A percentile compares a stretch with the other conserved stretches of the same genome.
These are phyloP conservation scores for Anarhynchus alexandrinus DNA, from an alignment of 2,113 vertebrate genomes.

Conservation along the genomic window DNA sequence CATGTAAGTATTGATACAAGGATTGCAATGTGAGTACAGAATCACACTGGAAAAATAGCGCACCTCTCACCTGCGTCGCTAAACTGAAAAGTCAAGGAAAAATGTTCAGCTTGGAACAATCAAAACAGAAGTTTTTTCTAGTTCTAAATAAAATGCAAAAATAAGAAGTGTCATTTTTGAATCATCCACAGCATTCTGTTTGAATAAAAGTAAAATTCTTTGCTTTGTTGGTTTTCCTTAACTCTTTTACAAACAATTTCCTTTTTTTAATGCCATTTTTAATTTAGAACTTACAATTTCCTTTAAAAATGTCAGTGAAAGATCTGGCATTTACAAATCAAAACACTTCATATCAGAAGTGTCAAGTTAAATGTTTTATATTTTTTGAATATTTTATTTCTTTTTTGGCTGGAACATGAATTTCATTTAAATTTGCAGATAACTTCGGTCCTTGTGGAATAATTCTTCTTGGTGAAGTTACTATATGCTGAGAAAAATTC, in stretches of 20 bases:
- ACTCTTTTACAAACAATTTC: neutral
- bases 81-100: neutral
- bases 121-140: neutral
- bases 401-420: neutral
- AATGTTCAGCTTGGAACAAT: neutral
- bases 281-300: neutral
- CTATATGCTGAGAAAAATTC: neutral
- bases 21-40: neutral
- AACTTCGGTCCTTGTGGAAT: neutral
- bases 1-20: neutral
- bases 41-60: neutral
- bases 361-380: neutral
- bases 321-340: slow-evolving; percentile 27
- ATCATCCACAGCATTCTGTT: neutral
- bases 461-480: neutral
- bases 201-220: neutral
- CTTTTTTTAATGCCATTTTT: neutral
- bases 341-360: slow-evolving; percentile 11
- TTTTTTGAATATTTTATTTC: neutral
- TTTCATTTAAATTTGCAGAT: neutral
- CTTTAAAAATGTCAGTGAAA: neutral
- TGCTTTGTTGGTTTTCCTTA: neutral
- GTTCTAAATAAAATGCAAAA: neutral
- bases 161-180: neutral
- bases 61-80: accelerated